These are phyloP conservation scores for Megaleporinus macrocephalus DNA, from an alignment of 2,113 vertebrate species.

Conservation along the genomic window DNA sequence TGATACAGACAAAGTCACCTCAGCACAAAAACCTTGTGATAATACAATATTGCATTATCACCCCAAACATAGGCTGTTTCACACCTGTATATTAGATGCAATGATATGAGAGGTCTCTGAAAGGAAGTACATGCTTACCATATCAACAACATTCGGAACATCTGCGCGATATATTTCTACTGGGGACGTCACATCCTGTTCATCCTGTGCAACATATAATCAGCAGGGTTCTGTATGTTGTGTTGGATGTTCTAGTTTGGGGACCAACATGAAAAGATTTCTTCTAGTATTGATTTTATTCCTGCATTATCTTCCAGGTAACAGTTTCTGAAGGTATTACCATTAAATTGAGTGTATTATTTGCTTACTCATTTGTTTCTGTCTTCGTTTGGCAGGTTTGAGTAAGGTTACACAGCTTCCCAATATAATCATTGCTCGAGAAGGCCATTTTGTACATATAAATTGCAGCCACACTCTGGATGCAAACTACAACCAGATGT, in stretches of 20 bases:
- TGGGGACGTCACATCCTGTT: slow-evolving; percentile 18
- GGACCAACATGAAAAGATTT: slow-evolving; percentile 34
- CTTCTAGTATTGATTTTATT: slow-evolving; percentile 14
- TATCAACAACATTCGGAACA: background rate
- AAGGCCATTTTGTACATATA: slow-evolving; percentile 4
- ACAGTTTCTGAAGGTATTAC: background rate
- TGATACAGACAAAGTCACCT: background rate
- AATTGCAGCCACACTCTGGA: slow-evolving; percentile 55
- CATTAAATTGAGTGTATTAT: no score
- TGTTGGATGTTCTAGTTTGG: background rate
- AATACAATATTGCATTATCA: no score
- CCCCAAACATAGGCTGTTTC: no score
- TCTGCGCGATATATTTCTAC: background rate
- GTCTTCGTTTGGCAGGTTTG: background rate
- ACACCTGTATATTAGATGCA: background rate
- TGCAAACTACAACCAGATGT: slow-evolving; percentile 31
- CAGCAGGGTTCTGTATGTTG: background rate
- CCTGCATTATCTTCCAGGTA: slow-evolving; percentile 36
- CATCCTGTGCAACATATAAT: background rate
- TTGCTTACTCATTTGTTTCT: background rate
- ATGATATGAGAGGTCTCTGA: background rate
- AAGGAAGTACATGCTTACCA: background rate
- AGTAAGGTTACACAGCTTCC: slow-evolving; percentile 49
- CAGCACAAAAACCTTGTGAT: background rate
- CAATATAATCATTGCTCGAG: background rate